phyloP scores from a whole-genome alignment of 92 coral and sea anemone species.

The Isaurus tuberculatus region DNA sequence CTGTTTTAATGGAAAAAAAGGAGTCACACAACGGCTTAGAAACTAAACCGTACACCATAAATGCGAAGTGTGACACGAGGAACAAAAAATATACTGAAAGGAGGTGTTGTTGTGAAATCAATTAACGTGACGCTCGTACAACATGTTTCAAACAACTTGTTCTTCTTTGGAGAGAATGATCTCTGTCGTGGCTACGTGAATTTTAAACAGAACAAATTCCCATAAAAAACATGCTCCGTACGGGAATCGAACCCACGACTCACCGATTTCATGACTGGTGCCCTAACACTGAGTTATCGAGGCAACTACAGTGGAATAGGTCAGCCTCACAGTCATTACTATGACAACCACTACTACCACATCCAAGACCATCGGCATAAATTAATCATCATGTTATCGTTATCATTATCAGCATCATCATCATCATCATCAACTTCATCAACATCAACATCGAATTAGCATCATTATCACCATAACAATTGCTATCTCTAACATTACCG shows the following conservation, averaged over 20 bases:
- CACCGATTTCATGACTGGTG: no score
- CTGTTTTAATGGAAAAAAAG: slow-evolving; percentile 44
- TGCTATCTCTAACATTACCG: not conserved
- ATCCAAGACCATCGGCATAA: not conserved
- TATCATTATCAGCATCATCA: not conserved
- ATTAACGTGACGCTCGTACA: no score
- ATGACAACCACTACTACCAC: not conserved
- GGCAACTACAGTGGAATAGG: no score
- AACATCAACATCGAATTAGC: not conserved
- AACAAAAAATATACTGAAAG: not conserved
- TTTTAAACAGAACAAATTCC: no score
- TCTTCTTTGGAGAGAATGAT: no score
- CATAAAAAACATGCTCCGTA: no score
- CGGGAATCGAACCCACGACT: no score
- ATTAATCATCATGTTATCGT: not conserved
- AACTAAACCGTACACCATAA: not conserved
- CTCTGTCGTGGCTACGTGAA: no score
- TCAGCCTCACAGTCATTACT: not conserved
- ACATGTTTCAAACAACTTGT: no score
- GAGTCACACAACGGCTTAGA: not conserved
- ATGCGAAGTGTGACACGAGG: not conserved
- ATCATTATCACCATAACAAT: not conserved
- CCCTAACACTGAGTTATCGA: no score
- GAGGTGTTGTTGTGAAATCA: not conserved
- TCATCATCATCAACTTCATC: not conserved